phyloP scores from a whole-genome alignment of 30 jellyfish, hydroid and myxozoan genomes.

The Turritopsis rubra region DNA sequence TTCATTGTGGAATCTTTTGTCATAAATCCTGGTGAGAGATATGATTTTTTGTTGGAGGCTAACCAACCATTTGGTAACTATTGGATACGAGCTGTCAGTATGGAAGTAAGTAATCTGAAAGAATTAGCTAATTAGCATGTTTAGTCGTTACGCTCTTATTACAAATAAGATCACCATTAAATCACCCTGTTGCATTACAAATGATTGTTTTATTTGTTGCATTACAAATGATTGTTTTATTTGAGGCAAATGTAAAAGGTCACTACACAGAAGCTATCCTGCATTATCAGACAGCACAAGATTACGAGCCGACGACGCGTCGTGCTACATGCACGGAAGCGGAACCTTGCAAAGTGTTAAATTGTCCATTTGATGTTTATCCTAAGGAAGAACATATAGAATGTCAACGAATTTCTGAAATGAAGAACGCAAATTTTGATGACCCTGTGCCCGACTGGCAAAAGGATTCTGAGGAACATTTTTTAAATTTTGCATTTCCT shows the following conservation, averaged over 20 bases:
- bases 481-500: constrained; percentile 77
- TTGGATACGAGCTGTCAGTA: constrained; percentile 89
- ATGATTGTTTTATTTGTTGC: neutral
- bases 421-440: constrained; percentile 41
- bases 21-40: constrained; percentile 89
- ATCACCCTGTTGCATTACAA: neutral
- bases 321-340: constrained; percentile 46
- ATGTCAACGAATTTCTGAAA: constrained; percentile 64
- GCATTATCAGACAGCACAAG: constrained; percentile 63
- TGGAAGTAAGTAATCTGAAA: constrained; percentile 54
- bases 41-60: constrained; percentile 74
- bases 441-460: constrained; percentile 56
- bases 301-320: constrained; percentile 50
- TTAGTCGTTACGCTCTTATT: neutral
- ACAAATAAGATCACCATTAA: neutral
- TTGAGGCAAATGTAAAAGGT: constrained; percentile 21
- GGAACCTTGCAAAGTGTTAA: constrained; percentile 55
- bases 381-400: constrained; percentile 47
- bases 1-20: constrained; percentile 61
- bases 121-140: neutral
- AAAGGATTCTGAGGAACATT: constrained; percentile 72
- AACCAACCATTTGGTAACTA: constrained; percentile 63
- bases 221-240: neutral
- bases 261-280: constrained; percentile 62
- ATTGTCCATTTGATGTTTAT: constrained; percentile 72